Conservation (phyloP, 2,797 vertebrate species). For the Molothrus ater region DNA sequence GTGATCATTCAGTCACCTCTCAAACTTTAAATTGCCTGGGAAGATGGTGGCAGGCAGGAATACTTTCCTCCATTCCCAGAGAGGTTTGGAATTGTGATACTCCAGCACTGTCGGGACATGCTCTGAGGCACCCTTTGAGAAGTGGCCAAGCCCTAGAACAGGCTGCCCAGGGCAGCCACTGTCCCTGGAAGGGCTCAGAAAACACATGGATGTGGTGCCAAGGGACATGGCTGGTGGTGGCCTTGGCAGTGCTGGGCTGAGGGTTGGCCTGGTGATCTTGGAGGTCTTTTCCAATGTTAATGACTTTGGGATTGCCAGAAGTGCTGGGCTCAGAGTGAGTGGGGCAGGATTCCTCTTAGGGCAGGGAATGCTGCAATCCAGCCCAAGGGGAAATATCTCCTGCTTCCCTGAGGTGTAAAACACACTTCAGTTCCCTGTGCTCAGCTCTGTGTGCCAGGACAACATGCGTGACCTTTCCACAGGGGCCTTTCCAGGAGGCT, state of each 20-base stretch:
- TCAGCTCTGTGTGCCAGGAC: background rate
- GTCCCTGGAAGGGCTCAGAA: background rate
- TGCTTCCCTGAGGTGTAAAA: background rate
- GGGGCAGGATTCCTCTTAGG: background rate
- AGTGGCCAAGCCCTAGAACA: background rate
- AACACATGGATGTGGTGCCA: fast-evolving
- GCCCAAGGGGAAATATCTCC: no score
- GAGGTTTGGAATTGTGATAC: fast-evolving
- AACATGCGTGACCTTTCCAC: fast-evolving
- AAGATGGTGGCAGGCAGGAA: background rate
- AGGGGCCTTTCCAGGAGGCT: background rate
- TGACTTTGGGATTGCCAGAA: background rate
- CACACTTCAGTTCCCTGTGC: fast-evolving
- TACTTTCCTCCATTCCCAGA: background rate
- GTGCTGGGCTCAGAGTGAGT: fast-evolving
- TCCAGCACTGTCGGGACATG: fast-evolving
- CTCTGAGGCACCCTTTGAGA: background rate
- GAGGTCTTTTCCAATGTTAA: background rate
- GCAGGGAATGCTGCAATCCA: background rate
- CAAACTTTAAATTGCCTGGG: background rate
- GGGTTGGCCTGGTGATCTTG: background rate
- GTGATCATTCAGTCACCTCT: background rate
- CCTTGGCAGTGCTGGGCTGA: background rate
- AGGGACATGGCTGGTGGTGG: fast-evolving
- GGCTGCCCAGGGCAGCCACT: background rate